Evolutionary conservation across 2,113 vertebrate species (phyloP).

Genomic region (Indicator indicator): DNA sequence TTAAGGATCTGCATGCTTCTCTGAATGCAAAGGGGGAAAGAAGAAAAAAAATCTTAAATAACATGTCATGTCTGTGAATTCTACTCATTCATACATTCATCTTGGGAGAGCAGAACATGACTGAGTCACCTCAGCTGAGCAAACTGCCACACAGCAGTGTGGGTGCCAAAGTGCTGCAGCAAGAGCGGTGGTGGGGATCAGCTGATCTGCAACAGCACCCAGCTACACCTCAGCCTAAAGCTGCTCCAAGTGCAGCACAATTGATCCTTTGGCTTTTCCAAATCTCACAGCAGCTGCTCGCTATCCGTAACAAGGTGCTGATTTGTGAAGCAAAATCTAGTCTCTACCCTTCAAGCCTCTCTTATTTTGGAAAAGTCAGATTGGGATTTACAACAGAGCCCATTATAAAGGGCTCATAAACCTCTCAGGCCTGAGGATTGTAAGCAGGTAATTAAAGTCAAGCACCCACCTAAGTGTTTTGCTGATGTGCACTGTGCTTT

Average conservation of each 20-base stretch:
- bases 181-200: accelerated
- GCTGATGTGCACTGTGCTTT: not conserved
- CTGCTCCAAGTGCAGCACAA: not conserved
- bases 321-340: not conserved
- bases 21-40: not conserved
- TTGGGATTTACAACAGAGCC: conserved; percentile 33
- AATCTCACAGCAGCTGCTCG: not conserved
- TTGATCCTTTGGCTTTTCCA: not conserved
- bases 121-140: not conserved
- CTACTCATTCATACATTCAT: not conserved
- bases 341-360: not conserved
- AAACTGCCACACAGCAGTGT: accelerated
- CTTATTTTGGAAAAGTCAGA: not conserved
- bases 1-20: not conserved
- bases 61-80: not conserved
- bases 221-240: not conserved
- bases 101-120: not conserved
- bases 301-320: not conserved
- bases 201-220: not conserved
- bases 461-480: not conserved
- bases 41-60: not conserved
- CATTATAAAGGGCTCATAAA: conserved; percentile 6
- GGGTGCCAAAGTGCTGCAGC: accelerated
- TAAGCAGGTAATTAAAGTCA: conserved; percentile 28
- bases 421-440: not conserved